Conservation (phyloP, 1,140 invertebrate genomes). For the Calephelis virginiensis region DNA sequence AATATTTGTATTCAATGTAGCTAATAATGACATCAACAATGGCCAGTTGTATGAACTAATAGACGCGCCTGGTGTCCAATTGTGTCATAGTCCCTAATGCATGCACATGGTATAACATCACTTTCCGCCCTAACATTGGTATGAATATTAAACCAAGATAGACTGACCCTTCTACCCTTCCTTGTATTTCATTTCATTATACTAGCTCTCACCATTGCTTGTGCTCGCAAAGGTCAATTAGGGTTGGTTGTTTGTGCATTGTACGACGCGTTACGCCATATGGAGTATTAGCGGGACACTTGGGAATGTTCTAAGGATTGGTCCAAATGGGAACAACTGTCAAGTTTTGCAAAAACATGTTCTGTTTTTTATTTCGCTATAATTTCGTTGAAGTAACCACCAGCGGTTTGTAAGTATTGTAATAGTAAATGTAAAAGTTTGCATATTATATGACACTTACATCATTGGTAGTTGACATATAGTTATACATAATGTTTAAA, state of each 20-base stretch:
- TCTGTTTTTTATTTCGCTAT: conserved; percentile 25
- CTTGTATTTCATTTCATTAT: conserved; percentile 4
- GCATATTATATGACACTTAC: too few relatives aligned
- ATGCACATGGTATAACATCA: conserved; percentile 73
- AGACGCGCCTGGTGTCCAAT: conserved; percentile 56
- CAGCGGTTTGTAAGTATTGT: not conserved
- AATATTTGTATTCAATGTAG: conserved; percentile 1
- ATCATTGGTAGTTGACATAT: too few relatives aligned
- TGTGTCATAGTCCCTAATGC: conserved; percentile 72
- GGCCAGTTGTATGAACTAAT: conserved; percentile 66
- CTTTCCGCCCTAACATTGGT: conserved; percentile 58
- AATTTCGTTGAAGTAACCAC: not conserved
- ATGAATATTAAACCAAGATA: conserved; percentile 55
- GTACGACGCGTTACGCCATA: conserved; percentile 64
- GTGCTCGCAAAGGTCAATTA: conserved; percentile 32
- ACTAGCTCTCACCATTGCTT: not conserved
- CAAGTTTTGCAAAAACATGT: conserved; percentile 54
- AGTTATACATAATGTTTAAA: too few relatives aligned
- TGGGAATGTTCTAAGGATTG: conserved; percentile 66
- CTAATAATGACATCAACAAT: conserved; percentile 21
- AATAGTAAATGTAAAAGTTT: too few relatives aligned
- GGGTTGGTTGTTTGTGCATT: conserved; percentile 54
- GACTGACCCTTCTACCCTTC: conserved; percentile 30
- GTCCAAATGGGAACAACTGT: conserved; percentile 67
- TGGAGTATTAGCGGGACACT: conserved; percentile 73